Evolutionary conservation across 2,797 vertebrate genomes (phyloP).

Genomic region (Centropyge bicolor): DNA sequence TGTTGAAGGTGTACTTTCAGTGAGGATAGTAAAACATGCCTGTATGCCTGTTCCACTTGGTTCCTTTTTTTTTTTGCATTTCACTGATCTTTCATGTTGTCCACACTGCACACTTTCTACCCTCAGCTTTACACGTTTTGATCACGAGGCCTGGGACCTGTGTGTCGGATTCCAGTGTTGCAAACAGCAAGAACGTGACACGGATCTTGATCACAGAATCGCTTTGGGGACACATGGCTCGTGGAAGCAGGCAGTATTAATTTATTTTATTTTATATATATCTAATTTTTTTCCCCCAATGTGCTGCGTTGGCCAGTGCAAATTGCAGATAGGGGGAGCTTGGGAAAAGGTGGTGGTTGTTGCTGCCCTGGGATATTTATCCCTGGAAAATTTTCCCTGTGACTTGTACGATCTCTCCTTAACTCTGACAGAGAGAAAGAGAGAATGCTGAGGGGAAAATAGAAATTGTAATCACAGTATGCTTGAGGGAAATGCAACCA

Average conservation of each 20-base stretch:
- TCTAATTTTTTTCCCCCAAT: constrained; percentile 16
- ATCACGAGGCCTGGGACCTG: constrained; percentile 54
- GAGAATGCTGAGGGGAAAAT: constrained; percentile 62
- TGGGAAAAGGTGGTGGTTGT: constrained; percentile 44
- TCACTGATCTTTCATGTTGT: constrained; percentile 18
- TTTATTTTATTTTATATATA: constrained; percentile 53
- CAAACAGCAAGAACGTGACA: constrained; percentile 49
- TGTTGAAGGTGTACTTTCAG: too few species aligned
- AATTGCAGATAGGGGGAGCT: constrained; percentile 74
- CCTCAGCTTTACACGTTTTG: constrained; percentile 42
- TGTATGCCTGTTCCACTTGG: not conserved
- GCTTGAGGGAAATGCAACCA: constrained; percentile 77
- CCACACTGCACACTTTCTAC: constrained; percentile 5
- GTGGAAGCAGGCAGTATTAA: constrained; percentile 54
- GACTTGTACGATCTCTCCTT: constrained; percentile 70
- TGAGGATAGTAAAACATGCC: not conserved
- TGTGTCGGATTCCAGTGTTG: constrained; percentile 46
- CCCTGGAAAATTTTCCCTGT: constrained; percentile 60
- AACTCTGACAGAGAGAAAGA: constrained; percentile 69
- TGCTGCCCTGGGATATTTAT: constrained; percentile 80
- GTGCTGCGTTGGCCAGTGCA: constrained; percentile 58
- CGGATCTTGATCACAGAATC: constrained; percentile 62
- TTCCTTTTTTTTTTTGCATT: not conserved
- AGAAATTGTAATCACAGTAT: constrained; percentile 76
- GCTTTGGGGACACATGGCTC: constrained; percentile 64